Percentiles rank a stretch among this genome's conserved stretches.
Evolutionary conservation across 2,888 invertebrate species (phyloP).

Genomic region (Melikaiella ostensackeni): DNA sequence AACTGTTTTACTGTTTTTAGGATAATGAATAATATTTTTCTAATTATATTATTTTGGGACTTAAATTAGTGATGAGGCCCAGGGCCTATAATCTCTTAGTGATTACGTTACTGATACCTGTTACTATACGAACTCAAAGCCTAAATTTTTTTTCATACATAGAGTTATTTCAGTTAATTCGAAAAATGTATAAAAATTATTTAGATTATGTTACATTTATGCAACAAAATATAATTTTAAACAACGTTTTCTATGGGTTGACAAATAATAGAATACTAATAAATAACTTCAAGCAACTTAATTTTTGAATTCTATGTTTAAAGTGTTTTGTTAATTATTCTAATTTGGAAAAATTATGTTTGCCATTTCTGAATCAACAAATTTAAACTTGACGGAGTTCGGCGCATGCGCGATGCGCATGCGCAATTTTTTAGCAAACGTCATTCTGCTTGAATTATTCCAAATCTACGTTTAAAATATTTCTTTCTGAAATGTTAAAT

Average conservation of each 20-base stretch:
- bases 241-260: neutral
- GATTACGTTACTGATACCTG: neutral
- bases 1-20: neutral
- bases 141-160: neutral
- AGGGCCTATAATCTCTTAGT: slow-evolving; percentile 2
- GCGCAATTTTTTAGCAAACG: no score
- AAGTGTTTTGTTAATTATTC: neutral
- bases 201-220: neutral
- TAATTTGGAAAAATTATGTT: neutral
- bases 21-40: neutral
- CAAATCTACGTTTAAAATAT: no score
- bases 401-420: neutral
- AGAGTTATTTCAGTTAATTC: neutral
- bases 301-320: neutral
- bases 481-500: no score
- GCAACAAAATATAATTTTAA: neutral
- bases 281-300: neutral
- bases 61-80: neutral
- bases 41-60: neutral
- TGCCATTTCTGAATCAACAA: neutral
- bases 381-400: neutral
- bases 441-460: no score
- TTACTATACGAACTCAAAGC: neutral
- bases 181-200: neutral
- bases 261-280: neutral